A percentile compares a stretch with the other conserved stretches of the same genome.
phyloP scores from a whole-genome alignment of 2,113 vertebrate genomes.

The Antennarius striatus region DNA sequence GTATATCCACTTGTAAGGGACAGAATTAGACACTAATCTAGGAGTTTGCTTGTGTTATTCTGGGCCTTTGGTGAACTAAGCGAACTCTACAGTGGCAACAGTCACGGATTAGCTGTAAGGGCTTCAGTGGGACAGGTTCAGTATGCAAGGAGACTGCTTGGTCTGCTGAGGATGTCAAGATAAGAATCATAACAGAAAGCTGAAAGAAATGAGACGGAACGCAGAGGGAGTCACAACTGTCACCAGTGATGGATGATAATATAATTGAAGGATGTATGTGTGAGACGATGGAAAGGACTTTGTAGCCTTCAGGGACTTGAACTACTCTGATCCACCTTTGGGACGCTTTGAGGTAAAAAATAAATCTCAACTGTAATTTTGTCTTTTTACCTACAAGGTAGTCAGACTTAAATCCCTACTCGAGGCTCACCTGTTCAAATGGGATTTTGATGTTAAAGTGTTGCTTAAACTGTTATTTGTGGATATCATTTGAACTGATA shows the following conservation, averaged over 20 bases:
- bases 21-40: conserved; percentile 66
- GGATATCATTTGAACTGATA: no score
- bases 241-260: conserved; percentile 7
- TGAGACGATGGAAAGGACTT: conserved; percentile 2
- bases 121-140: conserved; percentile 26
- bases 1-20: conserved; percentile 37
- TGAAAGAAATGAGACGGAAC: conserved; percentile 25
- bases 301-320: conserved; percentile 10
- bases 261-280: conserved; percentile 26
- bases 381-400: no score
- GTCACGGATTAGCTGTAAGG: conserved; percentile 56
- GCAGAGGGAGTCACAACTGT: conserved; percentile 17
- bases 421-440: no score
- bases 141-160: conserved; percentile 7
- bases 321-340: no score
- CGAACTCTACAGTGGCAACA: conserved; percentile 31
- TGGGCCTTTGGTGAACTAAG: conserved; percentile 34
- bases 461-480: no score
- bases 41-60: conserved; percentile 56
- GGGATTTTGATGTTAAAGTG: no score
- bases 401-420: no score
- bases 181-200: conserved; percentile 16
- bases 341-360: no score
- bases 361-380: no score
- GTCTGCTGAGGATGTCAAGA: not conserved